A percentile compares a stretch with the other conserved stretches of the same genome.
Conservation (phyloP, 1,140 invertebrate species). For the Sesamia nonagrioides region DNA sequence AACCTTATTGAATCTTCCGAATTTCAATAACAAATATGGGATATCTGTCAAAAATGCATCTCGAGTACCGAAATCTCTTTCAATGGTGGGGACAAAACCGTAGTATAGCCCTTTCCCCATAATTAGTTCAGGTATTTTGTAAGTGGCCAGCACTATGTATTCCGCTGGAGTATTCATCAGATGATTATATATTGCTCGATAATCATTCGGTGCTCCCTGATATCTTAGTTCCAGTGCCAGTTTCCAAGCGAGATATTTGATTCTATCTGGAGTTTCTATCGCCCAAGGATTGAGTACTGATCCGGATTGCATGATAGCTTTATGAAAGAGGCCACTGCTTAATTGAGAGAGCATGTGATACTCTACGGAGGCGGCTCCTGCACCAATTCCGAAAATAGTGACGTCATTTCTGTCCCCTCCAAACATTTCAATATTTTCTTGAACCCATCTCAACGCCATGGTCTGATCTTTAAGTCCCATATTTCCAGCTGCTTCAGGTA, state of each 20-base stretch:
- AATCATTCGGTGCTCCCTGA: constrained; percentile 51
- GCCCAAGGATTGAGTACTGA: constrained; percentile 70
- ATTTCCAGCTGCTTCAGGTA: constrained; percentile 83
- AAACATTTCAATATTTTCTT: constrained; percentile 77
- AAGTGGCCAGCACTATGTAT: constrained; percentile 43
- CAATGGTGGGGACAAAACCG: constrained; percentile 75
- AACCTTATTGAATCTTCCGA: constrained; percentile 82
- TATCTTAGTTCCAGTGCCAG: constrained; percentile 56
- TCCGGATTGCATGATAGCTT: constrained; percentile 67
- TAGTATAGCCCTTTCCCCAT: constrained; percentile 53
- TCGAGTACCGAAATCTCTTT: constrained; percentile 72
- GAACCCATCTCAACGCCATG: constrained; percentile 75
- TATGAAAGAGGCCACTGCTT: constrained; percentile 66
- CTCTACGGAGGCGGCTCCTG: constrained; percentile 80
- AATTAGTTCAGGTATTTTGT: constrained; percentile 47
- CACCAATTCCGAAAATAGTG: constrained; percentile 85
- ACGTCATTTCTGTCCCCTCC: constrained; percentile 78
- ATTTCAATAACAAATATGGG: constrained; percentile 85
- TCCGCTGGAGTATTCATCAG: constrained; percentile 50
- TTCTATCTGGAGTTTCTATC: constrained; percentile 55
- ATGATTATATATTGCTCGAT: constrained; percentile 56
- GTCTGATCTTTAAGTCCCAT: constrained; percentile 86
- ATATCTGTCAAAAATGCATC: constrained; percentile 87
- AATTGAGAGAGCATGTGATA: constrained; percentile 74
- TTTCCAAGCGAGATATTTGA: constrained; percentile 46